Evolutionary conservation across 2,888 invertebrate genomes (phyloP).

Genomic region (Tenthredo mesomela): DNA sequence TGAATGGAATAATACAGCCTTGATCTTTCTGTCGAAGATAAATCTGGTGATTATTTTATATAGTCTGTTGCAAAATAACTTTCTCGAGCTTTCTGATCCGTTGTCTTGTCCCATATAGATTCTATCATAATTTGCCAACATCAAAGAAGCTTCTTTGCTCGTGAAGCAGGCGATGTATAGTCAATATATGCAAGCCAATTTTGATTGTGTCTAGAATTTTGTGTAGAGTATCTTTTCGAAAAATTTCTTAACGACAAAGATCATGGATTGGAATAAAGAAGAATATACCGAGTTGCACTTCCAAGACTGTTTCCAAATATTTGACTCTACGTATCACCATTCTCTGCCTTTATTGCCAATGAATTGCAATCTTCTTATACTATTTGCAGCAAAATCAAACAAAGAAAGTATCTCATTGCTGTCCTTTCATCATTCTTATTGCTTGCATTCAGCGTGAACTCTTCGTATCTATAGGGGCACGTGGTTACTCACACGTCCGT

Average conservation of each 20-base stretch:
- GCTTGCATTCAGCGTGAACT: conserved; percentile 9
- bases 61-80: neutral
- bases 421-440: conserved; percentile 26
- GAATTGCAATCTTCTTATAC: conserved; percentile 12
- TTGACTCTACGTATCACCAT: neutral
- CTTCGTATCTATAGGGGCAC: conserved; percentile 22
- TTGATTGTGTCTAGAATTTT: neutral
- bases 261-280: neutral
- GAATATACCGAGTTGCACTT: neutral
- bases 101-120: neutral
- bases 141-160: neutral
- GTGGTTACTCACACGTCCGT: neutral
- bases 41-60: neutral
- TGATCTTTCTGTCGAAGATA: conserved; percentile 1
- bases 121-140: neutral
- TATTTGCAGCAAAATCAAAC: neutral
- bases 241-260: neutral
- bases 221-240: neutral
- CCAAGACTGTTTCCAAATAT: conserved; percentile 9
- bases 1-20: neutral
- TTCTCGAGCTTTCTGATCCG: neutral
- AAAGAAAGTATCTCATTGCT: neutral
- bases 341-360: neutral
- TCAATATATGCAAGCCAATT: neutral
- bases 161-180: neutral